Base-by-base conservation (phyloP, 1,140 invertebrate genomes). In the Meloidogyne hapla region DNA sequence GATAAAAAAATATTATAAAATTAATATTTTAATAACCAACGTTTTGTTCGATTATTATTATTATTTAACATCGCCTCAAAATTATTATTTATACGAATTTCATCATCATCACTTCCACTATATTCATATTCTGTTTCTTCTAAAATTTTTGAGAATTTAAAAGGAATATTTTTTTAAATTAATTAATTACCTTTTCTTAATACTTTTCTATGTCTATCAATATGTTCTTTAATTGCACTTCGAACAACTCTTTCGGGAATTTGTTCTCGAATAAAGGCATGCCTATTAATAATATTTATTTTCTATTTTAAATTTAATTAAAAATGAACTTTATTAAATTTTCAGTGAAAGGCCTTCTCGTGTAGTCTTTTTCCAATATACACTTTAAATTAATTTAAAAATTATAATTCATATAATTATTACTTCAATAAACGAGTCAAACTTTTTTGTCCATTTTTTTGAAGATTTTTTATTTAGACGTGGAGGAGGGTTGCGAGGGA, bases 141-240 rank as follows among this genome's bases (percentile, higher is more conserved):
- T 23, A 12, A 12, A 79, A 78, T 21, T 21, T 15, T 1, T 33
- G 3, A 38, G 12, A 23, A 48, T 25, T 21, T 21, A 28, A 15
- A 38, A 23, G n/a, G 18, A 15, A 25, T 38, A 26, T 8, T 68
- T n/a, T 26, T 26, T 8, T 4, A 70, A 21, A 67, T 23, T 15
- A 26, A 21, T 15, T 40, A 33, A 26, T 70, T 21, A 82, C 74
- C 83, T 64, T 85, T 85, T 68, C 86, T 86, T 56, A 74, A 82
- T 25, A 85, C 66, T 72, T 84, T 71, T 21, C 85, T 69, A 71
- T 87, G 78, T 86, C 96, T 90, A 89, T 99, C 97, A 88, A 99
- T 97, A 88, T 99, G 96, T 88, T 99, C 97, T 89, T 98, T 98
- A 28, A 99, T 91, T 87, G 98, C 95, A 89, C 96, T 98, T 85